A percentile compares a stretch with the other conserved stretches of the same genome.
phyloP scores from a whole-genome alignment of 2,113 vertebrate species.

The Ictidomys tridecemlineatus region DNA sequence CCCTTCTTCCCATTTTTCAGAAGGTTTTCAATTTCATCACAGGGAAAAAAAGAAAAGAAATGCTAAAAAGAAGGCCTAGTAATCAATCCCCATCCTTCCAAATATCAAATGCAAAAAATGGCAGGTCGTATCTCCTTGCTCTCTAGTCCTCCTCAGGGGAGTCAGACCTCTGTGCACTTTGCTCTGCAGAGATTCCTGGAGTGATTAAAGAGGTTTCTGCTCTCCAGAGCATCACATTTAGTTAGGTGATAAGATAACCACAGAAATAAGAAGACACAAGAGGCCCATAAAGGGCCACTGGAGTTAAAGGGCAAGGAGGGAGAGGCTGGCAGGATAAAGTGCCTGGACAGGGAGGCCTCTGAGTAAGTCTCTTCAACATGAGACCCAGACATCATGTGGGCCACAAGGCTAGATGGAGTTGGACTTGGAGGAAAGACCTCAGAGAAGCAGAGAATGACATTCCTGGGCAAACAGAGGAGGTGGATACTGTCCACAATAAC shows the following conservation, averaged over 20 bases:
- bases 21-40: conserved; percentile 36
- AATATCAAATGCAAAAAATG: not conserved
- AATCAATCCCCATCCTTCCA: not conserved
- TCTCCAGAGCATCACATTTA: not conserved
- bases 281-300: not conserved
- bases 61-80: not conserved
- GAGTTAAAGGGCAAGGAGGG: not conserved
- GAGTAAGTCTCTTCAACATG: not conserved
- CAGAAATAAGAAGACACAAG: not conserved
- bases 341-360: not conserved
- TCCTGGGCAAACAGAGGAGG: not conserved
- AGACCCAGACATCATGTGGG: not conserved
- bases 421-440: not conserved
- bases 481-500: not conserved
- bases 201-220: not conserved
- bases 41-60: not conserved
- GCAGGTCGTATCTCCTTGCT: not conserved
- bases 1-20: conserved; percentile 39
- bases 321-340: not conserved
- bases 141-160: not conserved
- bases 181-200: not conserved
- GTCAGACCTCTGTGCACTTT: not conserved
- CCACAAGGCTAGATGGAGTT: not conserved
- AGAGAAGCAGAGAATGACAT: not conserved
- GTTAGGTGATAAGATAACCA: not conserved